A percentile compares a stretch with the other conserved stretches of the same genome.
phyloP scores from a whole-genome alignment of 2,888 invertebrate genomes.

The Pyrgus malvae region DNA sequence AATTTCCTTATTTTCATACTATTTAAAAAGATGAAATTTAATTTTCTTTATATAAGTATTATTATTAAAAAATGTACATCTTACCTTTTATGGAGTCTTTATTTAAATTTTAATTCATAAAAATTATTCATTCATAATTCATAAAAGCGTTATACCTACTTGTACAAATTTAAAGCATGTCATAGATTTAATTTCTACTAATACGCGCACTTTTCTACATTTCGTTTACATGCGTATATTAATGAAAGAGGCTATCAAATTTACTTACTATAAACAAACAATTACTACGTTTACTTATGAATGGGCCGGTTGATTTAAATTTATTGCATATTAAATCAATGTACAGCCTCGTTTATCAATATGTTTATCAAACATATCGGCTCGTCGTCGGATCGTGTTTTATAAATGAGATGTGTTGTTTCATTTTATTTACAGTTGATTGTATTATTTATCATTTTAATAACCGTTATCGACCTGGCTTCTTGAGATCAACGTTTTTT shows the following conservation, averaged over 20 bases:
- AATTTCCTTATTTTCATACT: too few relatives aligned
- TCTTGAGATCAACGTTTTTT: too few relatives aligned
- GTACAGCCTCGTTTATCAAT: conserved; percentile 42
- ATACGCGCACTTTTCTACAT: too few relatives aligned
- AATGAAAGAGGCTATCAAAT: conserved; percentile 1
- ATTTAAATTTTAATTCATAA: too few relatives aligned
- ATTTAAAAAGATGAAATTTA: too few relatives aligned
- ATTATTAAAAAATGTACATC: too few relatives aligned
- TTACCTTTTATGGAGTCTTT: too few relatives aligned
- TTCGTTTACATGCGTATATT: conserved; percentile 3
- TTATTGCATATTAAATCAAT: conserved; percentile 41
- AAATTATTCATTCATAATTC: too few relatives aligned
- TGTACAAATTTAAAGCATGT: too few relatives aligned
- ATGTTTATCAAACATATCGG: conserved; percentile 28
- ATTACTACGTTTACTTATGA: conserved; percentile 33
- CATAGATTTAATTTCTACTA: too few relatives aligned
- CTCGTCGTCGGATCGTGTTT: conserved; percentile 4
- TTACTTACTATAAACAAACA: conserved; percentile 9
- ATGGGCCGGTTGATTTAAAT: conserved; percentile 40
- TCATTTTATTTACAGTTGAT: conserved; percentile 5
- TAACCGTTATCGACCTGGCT: neutral
- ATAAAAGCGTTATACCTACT: too few relatives aligned
- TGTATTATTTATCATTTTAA: neutral
- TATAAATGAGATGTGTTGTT: conserved; percentile 12
- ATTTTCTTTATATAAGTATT: too few relatives aligned